Conservation (phyloP, 2,888 invertebrate species). For the Aleiodes testaceus region DNA sequence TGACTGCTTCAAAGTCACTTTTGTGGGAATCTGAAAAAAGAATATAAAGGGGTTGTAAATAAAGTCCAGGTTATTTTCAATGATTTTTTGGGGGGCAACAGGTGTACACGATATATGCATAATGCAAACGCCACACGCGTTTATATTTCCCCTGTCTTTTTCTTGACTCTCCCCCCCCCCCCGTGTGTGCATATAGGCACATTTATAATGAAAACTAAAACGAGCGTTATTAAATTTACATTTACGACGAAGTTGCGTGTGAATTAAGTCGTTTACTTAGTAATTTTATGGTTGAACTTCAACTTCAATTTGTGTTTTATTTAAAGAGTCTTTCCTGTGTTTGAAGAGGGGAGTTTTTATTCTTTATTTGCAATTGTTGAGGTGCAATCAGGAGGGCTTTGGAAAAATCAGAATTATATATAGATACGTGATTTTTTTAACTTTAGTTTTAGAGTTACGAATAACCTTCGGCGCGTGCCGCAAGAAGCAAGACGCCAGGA, state of each 20-base stretch:
- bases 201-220: constrained; percentile 44
- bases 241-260: constrained; percentile 54
- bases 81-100: constrained; percentile 67
- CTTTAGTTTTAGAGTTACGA: not conserved
- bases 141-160: not conserved
- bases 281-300: constrained; percentile 47
- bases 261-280: constrained; percentile 55
- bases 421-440: no score
- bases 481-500: constrained; percentile 43
- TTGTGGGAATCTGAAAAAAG: no score
- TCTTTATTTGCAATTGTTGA: not conserved
- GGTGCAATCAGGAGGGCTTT: not conserved
- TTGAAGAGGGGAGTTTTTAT: no score
- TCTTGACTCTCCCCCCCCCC: not conserved
- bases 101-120: constrained; percentile 63
- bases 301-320: no score
- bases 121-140: constrained; percentile 41
- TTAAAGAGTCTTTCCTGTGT: no score
- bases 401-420: no score
- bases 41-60: no score
- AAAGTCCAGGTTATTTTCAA: no score
- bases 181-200: constrained; percentile 51
- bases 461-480: constrained; percentile 31
- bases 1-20: constrained; percentile 16
- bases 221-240: constrained; percentile 65